These are phyloP conservation scores for Falco punctatus DNA, from an alignment of 2,113 vertebrate species.

Conservation along the genomic window DNA sequence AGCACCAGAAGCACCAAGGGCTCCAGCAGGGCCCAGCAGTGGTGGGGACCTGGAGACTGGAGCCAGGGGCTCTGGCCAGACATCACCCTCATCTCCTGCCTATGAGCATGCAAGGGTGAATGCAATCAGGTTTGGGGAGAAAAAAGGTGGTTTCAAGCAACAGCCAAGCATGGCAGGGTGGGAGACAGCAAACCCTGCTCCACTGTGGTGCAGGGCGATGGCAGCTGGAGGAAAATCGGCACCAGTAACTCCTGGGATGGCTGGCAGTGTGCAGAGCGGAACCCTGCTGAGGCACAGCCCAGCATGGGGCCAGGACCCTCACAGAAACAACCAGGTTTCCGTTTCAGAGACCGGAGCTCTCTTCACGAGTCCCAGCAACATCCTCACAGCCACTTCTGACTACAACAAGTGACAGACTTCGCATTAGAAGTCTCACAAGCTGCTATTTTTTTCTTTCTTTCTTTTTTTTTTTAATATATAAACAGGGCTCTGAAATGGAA, in stretches of 20 bases:
- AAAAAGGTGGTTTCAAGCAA: neutral
- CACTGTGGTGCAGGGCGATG: accelerated
- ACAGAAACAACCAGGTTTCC: neutral
- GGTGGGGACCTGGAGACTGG: neutral
- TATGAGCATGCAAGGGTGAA: neutral
- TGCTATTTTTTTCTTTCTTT: neutral
- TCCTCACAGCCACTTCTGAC: neutral
- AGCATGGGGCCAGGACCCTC: neutral
- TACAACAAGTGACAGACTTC: neutral
- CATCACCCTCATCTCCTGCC: neutral
- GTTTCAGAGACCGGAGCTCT: neutral
- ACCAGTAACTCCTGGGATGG: neutral
- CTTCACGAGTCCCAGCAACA: neutral
- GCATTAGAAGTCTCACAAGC: neutral
- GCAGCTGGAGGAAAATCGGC: neutral
- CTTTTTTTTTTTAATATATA: neutral
- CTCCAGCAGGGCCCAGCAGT: neutral
- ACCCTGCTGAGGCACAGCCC: neutral
- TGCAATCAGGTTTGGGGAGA: neutral
- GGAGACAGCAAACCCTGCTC: neutral
- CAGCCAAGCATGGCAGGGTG: too few relatives aligned
- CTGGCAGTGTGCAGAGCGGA: neutral
- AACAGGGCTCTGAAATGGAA: neutral
- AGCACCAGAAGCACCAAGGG: neutral
- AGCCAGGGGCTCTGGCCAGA: neutral